A percentile compares a stretch with the other conserved stretches of the same genome.
Conservation (phyloP, 2,888 invertebrate genomes). For the Amphiduros pacificus region DNA sequence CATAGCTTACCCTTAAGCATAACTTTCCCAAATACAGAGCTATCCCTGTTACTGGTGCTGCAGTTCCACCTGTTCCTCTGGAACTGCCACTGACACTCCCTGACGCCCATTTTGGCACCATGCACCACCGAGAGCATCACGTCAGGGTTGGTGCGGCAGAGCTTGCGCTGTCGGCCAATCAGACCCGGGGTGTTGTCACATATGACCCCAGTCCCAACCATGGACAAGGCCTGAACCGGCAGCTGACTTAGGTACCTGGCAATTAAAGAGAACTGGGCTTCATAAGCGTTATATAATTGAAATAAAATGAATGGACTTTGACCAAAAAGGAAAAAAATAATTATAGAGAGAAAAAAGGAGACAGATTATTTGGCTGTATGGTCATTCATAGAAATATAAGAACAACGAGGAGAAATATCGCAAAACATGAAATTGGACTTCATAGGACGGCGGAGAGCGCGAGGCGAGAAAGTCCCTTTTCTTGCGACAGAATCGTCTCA, state of each 20-base stretch:
- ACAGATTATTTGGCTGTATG: too few species aligned
- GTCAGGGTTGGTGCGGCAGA: constrained; percentile 54
- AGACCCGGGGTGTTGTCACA: constrained; percentile 61
- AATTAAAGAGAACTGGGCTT: not conserved
- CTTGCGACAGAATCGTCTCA: too few species aligned
- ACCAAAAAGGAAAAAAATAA: too few species aligned
- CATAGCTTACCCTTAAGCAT: constrained; percentile 54
- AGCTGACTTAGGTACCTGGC: constrained; percentile 29
- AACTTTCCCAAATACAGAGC: constrained; percentile 60
- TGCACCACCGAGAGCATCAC: constrained; percentile 56
- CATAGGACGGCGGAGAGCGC: too few species aligned
- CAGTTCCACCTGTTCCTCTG: constrained; percentile 58
- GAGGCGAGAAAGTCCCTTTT: too few species aligned
- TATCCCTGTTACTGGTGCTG: constrained; percentile 50
- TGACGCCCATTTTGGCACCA: constrained; percentile 56
- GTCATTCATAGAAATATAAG: too few species aligned
- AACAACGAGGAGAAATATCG: too few species aligned
- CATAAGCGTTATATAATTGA: too few species aligned
- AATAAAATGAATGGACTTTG: too few species aligned
- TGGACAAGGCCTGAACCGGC: constrained; percentile 26
- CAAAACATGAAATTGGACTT: too few species aligned
- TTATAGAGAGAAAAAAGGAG: too few species aligned
- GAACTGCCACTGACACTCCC: constrained; percentile 59
- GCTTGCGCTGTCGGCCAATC: constrained; percentile 53
- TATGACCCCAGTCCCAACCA: constrained; percentile 50